Evolutionary conservation across 2,888 invertebrate genomes (phyloP), one percentile per base, ranked within the genome.

Genomic region (Drosophila siamana): DNA sequence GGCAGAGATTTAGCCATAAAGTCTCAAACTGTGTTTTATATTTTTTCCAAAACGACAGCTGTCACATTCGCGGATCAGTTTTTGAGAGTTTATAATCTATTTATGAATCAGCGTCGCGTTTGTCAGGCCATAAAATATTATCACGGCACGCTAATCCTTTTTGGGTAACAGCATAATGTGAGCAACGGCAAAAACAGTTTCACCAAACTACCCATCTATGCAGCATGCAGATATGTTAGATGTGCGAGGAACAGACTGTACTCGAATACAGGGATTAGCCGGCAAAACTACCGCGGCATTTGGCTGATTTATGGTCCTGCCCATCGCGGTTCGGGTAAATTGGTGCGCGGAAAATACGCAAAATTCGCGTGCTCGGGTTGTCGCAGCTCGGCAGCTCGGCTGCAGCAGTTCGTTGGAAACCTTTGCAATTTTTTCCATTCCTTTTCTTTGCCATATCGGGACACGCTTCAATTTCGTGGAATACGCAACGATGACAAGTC

Each of bases 331-430:
- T 64, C 61, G 46, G 13, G 36, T 26, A 67, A 80, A 81, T 81
- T 81, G 65, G 75, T 78, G 80, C 71, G 76, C 62, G 82, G 76
- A 85, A 83, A 83, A 74, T 62, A 85, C 83, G 86, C 47, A 83
- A 83, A 83, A 74, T 43, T 85, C 82, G 88, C 86, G 83, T 79
- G 88, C 6, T 62, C 59, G 40, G 65, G 61, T 75, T 75, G 19
- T 19, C 19, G n/a, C n/a, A n/a, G n/a, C n/a, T n/a, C n/a, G n/a
- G n/a, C n/a, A n/a, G n/a, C n/a, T n/a, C n/a, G n/a, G n/a, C n/a
- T n/a, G n/a, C 19, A 2, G 69, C 52, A 24, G 4, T 86, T 80
- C 48, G 16, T 7, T 11, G 41, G 67, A 84, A 72, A 63, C 68
- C 22, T 46, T 13, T 33, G 13, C 28, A 38, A 41, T 26, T 68